Evolutionary conservation across 2,888 invertebrate genomes (phyloP).

Genomic region (Galerucella calmariensis): DNA sequence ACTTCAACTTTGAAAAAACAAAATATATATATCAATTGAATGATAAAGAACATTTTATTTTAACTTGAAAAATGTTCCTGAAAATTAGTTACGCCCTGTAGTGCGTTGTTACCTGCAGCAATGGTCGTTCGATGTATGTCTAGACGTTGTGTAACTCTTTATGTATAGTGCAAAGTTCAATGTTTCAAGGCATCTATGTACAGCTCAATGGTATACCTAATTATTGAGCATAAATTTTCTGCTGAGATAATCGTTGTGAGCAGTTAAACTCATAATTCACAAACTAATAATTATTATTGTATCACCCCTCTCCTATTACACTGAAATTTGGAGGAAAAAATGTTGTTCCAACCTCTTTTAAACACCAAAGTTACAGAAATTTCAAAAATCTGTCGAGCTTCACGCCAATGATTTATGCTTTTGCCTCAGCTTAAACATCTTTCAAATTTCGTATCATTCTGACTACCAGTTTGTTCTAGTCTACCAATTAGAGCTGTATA

Average conservation of each 20-base stretch:
- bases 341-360: too few species aligned
- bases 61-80: constrained; percentile 21
- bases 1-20: not conserved
- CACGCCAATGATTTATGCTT: too few species aligned
- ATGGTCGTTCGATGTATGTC: constrained; percentile 66
- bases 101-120: constrained; percentile 64
- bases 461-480: not conserved
- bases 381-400: too few species aligned
- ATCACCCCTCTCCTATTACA: too few species aligned
- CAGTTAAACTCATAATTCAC: not conserved
- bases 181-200: constrained; percentile 22
- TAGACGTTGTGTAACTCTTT: constrained; percentile 59
- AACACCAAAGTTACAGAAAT: too few species aligned
- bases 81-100: constrained; percentile 56
- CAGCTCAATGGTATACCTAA: not conserved
- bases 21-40: too few species aligned
- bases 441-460: not conserved
- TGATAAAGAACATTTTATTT: too few species aligned
- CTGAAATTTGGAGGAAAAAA: too few species aligned
- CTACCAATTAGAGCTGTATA: not conserved
- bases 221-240: not conserved
- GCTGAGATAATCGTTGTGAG: not conserved
- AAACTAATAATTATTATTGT: not conserved
- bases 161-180: constrained; percentile 35
- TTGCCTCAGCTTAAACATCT: not conserved